Evolutionary conservation across 2,888 invertebrate species (phyloP), one percentile per base, ranked within the genome.

Genomic region (Mesochorus sp.): DNA sequence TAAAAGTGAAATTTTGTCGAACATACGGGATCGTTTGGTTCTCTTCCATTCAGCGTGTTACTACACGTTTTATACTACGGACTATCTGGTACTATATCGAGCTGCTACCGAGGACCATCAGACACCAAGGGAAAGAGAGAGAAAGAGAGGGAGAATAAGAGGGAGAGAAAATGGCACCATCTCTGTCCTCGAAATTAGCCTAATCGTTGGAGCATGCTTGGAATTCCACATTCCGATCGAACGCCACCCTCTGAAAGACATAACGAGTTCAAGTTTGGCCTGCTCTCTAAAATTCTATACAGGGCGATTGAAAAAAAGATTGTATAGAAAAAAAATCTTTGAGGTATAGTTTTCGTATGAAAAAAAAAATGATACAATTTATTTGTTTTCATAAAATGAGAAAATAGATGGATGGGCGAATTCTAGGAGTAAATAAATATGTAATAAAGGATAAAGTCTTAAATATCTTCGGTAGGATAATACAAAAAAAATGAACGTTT

Each of bases 181-280:
- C 24, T 53, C 61, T 61, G 34, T 62, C 44, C 72, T 68, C 62
- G 73, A 73, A 77, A 77, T 77, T 73, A 73, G 73, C 67, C 68
- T 73, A 77, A 77, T 77, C 73, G 68, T 49, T 77, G 17, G 62
- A 62, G 68, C 77, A 68, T 77, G 77, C 73, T 49, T 64, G 68
- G 73, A 62, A 77, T 77, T 68, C 55, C 57, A 28, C 42, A 31
- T 31, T 34, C 49, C 10, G 49, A 68, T 55, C 51, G 57, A 68
- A 53, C 21, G 44, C 34, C 14, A 59, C 34, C 49, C 21, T 49
- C 59, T 47, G 39, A 37, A 47, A 31, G 31, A 14, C 55, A 51
- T 68, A 73, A 73, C 62, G 67, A 73, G 72, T 77, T 73, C 77
- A 68, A 77, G 73, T 73, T 62, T 77, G 67, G 28, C 68, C 44